Evolutionary conservation across 2,888 invertebrate genomes (phyloP).

Genomic region (Drosophila infuscata): DNA sequence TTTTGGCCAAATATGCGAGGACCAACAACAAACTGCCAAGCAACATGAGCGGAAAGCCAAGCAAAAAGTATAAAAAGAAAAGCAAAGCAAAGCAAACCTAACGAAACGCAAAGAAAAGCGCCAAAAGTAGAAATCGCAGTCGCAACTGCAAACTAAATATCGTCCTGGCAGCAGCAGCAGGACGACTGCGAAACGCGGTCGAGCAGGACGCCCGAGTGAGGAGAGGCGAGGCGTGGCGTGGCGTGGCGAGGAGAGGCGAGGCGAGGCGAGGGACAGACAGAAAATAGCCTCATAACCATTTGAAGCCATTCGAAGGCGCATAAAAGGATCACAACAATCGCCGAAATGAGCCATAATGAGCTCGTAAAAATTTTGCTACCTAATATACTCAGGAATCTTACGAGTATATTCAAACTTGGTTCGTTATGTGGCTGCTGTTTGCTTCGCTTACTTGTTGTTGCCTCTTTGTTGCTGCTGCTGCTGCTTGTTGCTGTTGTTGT

Average conservation of each 20-base stretch:
- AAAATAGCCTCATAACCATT: slow-evolving; percentile 84
- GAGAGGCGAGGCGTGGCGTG: neutral
- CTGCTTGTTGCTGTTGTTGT: no score
- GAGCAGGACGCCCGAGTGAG: slow-evolving; percentile 42
- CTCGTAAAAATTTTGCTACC: slow-evolving; percentile 86
- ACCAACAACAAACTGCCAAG: slow-evolving; percentile 56
- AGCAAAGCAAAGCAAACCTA: slow-evolving; percentile 36
- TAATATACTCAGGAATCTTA: slow-evolving; percentile 85
- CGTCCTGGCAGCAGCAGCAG: slow-evolving; percentile 20
- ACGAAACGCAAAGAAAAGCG: slow-evolving; percentile 47
- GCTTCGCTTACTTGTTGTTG: neutral
- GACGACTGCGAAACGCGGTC: slow-evolving; percentile 33
- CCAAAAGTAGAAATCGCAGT: slow-evolving; percentile 78
- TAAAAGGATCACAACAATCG: slow-evolving; percentile 86
- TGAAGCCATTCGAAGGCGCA: slow-evolving; percentile 85
- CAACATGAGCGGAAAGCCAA: slow-evolving; percentile 60
- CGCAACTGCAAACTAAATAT: slow-evolving; percentile 79
- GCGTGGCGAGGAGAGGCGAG: neutral
- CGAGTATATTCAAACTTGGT: slow-evolving; percentile 80
- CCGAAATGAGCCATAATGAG: slow-evolving; percentile 86
- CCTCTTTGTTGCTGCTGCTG: neutral
- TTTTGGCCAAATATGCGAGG: slow-evolving; percentile 66
- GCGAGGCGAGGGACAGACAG: slow-evolving; percentile 44
- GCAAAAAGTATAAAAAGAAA: slow-evolving; percentile 53
- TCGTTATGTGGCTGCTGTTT: slow-evolving; percentile 65